These are phyloP conservation scores for Zaprionus inermis DNA, from an alignment of 1,140 invertebrate genomes.

Conservation along the genomic window DNA sequence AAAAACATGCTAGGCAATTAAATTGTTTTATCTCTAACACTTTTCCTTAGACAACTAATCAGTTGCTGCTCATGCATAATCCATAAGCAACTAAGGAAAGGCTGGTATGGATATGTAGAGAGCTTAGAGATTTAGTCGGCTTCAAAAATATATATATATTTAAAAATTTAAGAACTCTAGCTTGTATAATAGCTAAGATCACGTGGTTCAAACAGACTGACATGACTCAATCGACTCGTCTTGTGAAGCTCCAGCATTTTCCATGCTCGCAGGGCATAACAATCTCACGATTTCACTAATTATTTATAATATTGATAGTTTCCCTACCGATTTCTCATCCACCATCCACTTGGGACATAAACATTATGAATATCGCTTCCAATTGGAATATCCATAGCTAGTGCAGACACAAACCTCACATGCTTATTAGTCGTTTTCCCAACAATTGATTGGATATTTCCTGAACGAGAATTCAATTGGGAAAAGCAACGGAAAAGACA, in stretches of 20 bases:
- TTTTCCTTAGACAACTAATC: conserved; percentile 41
- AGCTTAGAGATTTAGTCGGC: too few relatives aligned
- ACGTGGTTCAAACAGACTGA: too few relatives aligned
- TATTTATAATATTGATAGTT: neutral
- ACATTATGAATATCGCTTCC: neutral
- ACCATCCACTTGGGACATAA: too few relatives aligned
- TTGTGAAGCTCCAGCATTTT: too few relatives aligned
- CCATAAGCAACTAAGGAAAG: conserved; percentile 20
- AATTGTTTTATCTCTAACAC: conserved; percentile 37
- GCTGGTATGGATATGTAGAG: neutral
- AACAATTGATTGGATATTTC: conserved; percentile 55
- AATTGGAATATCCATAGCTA: conserved; percentile 20
- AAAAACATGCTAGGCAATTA: conserved; percentile 71
- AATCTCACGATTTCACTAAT: neutral
- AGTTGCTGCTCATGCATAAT: conserved; percentile 57
- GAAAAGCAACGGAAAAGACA: conserved; percentile 32
- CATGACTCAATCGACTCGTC: too few relatives aligned
- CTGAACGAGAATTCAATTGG: conserved; percentile 61
- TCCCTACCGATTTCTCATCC: too few relatives aligned
- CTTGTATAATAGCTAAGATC: too few relatives aligned
- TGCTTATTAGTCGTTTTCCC: conserved; percentile 47
- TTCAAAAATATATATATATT: too few relatives aligned
- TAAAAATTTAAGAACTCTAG: too few relatives aligned
- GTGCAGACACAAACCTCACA: conserved; percentile 19
- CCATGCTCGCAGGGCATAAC: too few relatives aligned